Evolutionary conservation across 2,113 vertebrate species (phyloP).

Genomic region (Rhinichthys klamathensis): DNA sequence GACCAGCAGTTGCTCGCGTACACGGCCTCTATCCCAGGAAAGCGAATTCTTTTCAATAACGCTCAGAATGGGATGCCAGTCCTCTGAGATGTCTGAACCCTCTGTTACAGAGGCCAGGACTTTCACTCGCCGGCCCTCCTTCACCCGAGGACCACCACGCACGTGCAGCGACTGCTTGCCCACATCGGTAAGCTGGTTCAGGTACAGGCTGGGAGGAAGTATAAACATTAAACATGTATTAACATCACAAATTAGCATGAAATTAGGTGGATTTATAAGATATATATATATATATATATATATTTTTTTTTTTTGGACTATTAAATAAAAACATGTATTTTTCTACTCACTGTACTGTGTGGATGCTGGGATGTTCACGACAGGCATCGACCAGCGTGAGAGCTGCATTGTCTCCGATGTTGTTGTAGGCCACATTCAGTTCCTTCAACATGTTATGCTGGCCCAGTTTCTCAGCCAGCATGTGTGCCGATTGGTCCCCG

Average conservation of each 20-base stretch:
- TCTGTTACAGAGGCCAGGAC: slow-evolving; percentile 89
- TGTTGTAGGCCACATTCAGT: slow-evolving; percentile 93
- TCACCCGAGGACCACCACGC: slow-evolving; percentile 66
- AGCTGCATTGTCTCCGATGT: slow-evolving; percentile 83
- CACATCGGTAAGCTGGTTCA: slow-evolving; percentile 89
- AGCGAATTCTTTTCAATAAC: slow-evolving; percentile 84
- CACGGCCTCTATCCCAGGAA: slow-evolving; percentile 82
- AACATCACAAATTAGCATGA: not conserved
- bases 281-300: not conserved
- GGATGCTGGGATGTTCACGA: slow-evolving; percentile 79
- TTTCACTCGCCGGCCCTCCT: slow-evolving; percentile 68
- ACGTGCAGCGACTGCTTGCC: slow-evolving; percentile 82
- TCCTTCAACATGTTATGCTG: slow-evolving; percentile 80
- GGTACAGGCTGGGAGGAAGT: slow-evolving; percentile 82
- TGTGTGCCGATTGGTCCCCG: slow-evolving; percentile 77
- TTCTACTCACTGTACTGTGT: slow-evolving; percentile 84
- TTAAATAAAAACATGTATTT: not conserved
- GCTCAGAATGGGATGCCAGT: slow-evolving; percentile 88
- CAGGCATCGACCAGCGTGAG: slow-evolving; percentile 85
- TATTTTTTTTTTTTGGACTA: not conserved
- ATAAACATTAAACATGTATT: not conserved
- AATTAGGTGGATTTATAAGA: not conserved
- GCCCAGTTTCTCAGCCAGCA: slow-evolving; percentile 79
- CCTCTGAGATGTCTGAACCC: slow-evolving; percentile 83
- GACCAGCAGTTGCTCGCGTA: slow-evolving; percentile 83